Evolutionary conservation across 2,888 invertebrate genomes (phyloP).

Genomic region (Erynnis tages): DNA sequence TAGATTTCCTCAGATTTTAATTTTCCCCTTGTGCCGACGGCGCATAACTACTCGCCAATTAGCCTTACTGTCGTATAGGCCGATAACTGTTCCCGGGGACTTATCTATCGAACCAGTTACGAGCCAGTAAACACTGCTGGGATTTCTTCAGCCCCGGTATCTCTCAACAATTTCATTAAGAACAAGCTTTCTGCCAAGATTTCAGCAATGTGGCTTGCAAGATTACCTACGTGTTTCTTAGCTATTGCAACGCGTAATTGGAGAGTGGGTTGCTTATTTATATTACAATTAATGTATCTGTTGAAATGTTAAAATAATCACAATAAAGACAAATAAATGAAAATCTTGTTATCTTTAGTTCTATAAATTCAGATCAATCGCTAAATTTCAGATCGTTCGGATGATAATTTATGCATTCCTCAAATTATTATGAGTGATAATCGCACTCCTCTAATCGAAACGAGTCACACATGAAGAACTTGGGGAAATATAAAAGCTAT

Average conservation of each 20-base stretch:
- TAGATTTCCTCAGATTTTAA: not conserved
- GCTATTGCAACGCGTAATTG: not conserved
- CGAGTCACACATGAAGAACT: too few species aligned
- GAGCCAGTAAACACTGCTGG: conserved; percentile 54
- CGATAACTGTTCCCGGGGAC: conserved; percentile 62
- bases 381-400: too few species aligned
- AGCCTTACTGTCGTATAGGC: conserved; percentile 75
- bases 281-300: too few species aligned
- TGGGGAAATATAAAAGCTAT: too few species aligned
- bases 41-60: conserved; percentile 65
- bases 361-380: too few species aligned
- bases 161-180: conserved; percentile 18
- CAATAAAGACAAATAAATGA: too few species aligned
- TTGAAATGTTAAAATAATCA: too few species aligned
- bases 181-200: conserved; percentile 9
- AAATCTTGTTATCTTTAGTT: too few species aligned
- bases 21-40: conserved; percentile 40
- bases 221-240: conserved; percentile 1
- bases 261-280: not conserved
- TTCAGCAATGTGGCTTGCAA: not conserved
- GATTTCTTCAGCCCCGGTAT: conserved; percentile 33
- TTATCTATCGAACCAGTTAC: conserved; percentile 67
- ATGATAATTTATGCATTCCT: too few species aligned
- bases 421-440: too few species aligned
- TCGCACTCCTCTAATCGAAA: too few species aligned